phyloP scores from a whole-genome alignment of 2,888 invertebrate genomes.

The Mamestra brassicae region DNA sequence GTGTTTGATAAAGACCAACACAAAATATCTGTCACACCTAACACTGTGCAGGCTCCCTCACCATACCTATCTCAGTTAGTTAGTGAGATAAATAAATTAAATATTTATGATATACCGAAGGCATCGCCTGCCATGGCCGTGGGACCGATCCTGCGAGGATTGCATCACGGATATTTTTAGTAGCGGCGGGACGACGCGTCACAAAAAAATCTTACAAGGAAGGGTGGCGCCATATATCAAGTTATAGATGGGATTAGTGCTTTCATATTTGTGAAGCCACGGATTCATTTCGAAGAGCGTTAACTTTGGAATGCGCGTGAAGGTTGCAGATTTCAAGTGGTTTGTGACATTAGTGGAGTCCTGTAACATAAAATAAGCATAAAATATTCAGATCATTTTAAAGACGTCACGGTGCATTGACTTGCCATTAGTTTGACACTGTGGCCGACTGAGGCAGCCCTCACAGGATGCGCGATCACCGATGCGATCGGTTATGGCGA shows the following conservation, averaged over 20 bases:
- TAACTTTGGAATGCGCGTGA: slow-evolving; percentile 4
- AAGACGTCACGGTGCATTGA: slow-evolving; percentile 60
- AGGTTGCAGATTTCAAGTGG: slow-evolving; percentile 8
- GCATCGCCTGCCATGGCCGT: slow-evolving; percentile 75
- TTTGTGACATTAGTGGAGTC: slow-evolving; percentile 16
- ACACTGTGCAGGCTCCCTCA: slow-evolving; percentile 76
- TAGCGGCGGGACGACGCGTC: slow-evolving; percentile 80
- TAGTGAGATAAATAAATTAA: slow-evolving; percentile 85
- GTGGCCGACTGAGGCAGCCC: slow-evolving; percentile 68
- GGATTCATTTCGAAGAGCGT: slow-evolving; percentile 1
- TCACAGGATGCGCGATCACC: slow-evolving; percentile 83
- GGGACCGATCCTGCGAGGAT: slow-evolving; percentile 78
- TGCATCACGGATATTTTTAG: slow-evolving; percentile 89
- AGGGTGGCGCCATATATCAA: slow-evolving; percentile 85
- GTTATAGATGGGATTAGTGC: slow-evolving; percentile 71
- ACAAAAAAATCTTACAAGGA: slow-evolving; percentile 84
- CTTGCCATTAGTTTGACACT: slow-evolving; percentile 69
- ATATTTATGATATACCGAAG: slow-evolving; percentile 84
- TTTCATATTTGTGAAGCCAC: slow-evolving; percentile 45
- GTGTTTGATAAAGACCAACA: slow-evolving; percentile 52
- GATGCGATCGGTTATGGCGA: slow-evolving; percentile 85
- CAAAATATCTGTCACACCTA: slow-evolving; percentile 59
- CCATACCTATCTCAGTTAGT: slow-evolving; percentile 73
- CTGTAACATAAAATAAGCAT: slow-evolving; percentile 13
- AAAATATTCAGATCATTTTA: slow-evolving; percentile 30